phyloP scores from a whole-genome alignment of 2,797 vertebrate species.

The Distichodus sexfasciatus region DNA sequence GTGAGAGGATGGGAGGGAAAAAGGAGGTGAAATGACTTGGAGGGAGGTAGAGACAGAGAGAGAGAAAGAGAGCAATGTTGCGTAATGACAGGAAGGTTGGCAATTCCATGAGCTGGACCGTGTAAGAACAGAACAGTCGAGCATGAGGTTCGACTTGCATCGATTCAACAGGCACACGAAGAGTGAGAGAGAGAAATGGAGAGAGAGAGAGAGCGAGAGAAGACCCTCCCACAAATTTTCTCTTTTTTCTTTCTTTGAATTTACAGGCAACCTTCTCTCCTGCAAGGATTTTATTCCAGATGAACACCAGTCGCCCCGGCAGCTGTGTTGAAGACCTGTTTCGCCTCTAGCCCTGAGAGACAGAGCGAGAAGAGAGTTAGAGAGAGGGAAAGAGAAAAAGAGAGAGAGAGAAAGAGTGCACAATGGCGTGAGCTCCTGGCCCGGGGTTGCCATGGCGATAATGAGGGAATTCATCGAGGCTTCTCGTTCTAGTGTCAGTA shows the following conservation, averaged over 20 bases:
- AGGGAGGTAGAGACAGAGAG: not conserved
- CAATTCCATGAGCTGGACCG: not conserved
- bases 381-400: not conserved
- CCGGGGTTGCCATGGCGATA: constrained; percentile 8
- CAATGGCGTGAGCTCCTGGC: not conserved
- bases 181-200: not conserved
- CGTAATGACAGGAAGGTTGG: not conserved
- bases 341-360: not conserved
- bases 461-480: constrained; percentile 34
- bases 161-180: not conserved
- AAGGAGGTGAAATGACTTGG: not conserved
- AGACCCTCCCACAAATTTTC: too few relatives aligned
- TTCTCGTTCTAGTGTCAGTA: constrained; percentile 21
- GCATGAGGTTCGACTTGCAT: not conserved
- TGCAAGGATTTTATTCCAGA: not conserved
- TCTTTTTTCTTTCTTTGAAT: not conserved
- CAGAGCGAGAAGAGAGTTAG: not conserved
- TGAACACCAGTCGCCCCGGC: not conserved
- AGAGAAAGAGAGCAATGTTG: not conserved
- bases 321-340: not conserved
- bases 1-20: not conserved
- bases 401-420: not conserved
- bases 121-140: not conserved
- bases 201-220: not conserved
- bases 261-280: not conserved